Base-by-base conservation (phyloP, 2,797 vertebrate species). In the Pseudochaenichthys georgianus region DNA sequence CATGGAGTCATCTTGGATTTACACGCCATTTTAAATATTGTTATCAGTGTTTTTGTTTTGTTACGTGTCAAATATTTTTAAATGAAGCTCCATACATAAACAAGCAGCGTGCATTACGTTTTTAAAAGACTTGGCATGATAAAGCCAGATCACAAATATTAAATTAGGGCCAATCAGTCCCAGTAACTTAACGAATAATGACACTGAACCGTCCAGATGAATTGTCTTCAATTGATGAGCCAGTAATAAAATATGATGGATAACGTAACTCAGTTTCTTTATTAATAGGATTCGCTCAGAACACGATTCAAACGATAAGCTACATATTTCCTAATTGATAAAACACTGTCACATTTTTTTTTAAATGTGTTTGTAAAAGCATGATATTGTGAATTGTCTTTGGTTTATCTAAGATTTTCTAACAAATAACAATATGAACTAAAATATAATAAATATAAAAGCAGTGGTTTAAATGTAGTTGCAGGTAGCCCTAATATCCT, bases 81-180 rank as follows among this genome's bases (percentile, higher is more conserved):
- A 57, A 46, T 21, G 21, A 28, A 51, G 73, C 16, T 55, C 34
- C 16, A 3, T 13, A 0, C n/a, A 12, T 0, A 12, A 61, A 74
- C 16, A 54, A 19, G 13, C 23, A 21, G 43, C 12, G 4, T 42
- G 12, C n/a, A 23, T 41, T 13, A 5, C 38, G 12, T 31, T 12
- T 59, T 68, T 68, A 13, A 34, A 57, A 60, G 34, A 43, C 1
- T 38, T 53, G 0, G 64, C 68, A 59, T 77, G 31, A 12, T 21
- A 11, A 17, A 70, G 47, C 31, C 9, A 55, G 34, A 70, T 52
- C 69, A 21, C 42, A 50, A 52, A 69, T 59, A 19, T 54, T 21
- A 58, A 82, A 67, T 70, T 51, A 61, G 70, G 72, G 19, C 72
- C 77, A 72, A 58, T 66, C 51, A 54, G n/a, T 62, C 13, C 53